Conservation (phyloP, 2,797 vertebrate genomes). For the Ambastaia sidthimunki region DNA sequence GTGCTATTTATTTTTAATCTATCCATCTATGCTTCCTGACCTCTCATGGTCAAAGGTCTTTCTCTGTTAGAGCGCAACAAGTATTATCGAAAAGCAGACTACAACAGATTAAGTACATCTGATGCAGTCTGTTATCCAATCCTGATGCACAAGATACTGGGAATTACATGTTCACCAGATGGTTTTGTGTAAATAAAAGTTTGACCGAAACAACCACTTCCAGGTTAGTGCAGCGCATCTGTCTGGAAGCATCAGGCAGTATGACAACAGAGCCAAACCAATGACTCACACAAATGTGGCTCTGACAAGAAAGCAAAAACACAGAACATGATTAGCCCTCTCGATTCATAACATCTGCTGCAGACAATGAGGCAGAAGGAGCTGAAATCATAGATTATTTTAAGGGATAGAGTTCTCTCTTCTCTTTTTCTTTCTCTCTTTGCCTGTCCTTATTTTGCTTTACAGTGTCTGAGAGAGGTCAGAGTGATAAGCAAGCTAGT, state of each 20-base stretch:
- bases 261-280: constrained; percentile 10
- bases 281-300: constrained; percentile 38
- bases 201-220: constrained; percentile 3
- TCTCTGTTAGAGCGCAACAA: too few relatives aligned
- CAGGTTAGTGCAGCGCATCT: constrained; percentile 34
- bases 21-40: too few relatives aligned
- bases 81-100: background rate
- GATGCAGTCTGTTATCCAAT: background rate
- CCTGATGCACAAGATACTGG: constrained; percentile 1
- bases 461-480: constrained; percentile 28
- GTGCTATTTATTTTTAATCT: too few relatives aligned
- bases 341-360: constrained; percentile 28
- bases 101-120: background rate
- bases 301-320: constrained; percentile 33
- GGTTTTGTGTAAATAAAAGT: background rate
- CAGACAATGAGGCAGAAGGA: constrained; percentile 19
- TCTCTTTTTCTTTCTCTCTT: background rate
- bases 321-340: constrained; percentile 15
- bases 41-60: too few relatives aligned
- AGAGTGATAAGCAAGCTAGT: constrained; percentile 33
- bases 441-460: constrained; percentile 23
- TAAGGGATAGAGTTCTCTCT: background rate
- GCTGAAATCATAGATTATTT: constrained; percentile 11
- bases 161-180: constrained; percentile 30
- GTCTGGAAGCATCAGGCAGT: constrained; percentile 17